phyloP scores from a whole-genome alignment of 2,888 invertebrate species.

The Abrostola tripartita region DNA sequence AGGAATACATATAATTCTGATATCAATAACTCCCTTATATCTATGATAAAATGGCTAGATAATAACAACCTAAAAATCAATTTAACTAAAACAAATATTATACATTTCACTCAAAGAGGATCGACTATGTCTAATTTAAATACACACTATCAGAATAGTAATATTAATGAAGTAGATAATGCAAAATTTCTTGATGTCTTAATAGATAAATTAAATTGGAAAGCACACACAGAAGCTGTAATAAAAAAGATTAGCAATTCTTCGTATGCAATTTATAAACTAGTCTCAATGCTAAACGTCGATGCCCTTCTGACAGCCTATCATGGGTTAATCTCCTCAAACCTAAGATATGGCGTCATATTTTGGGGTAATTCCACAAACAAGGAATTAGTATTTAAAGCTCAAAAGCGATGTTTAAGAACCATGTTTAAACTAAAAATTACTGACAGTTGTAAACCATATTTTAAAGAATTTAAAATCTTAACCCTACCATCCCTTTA shows the following conservation, averaged over 20 bases:
- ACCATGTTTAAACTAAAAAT: not conserved
- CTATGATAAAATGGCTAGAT: conserved; percentile 10
- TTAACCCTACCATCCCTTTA: not conserved
- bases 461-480: not conserved
- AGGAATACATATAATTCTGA: not conserved
- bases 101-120: not conserved
- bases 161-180: not conserved
- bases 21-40: conserved; percentile 3
- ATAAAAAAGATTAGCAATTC: not conserved
- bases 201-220: not conserved
- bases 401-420: not conserved
- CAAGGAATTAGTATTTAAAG: not conserved
- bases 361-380: not conserved
- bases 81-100: not conserved
- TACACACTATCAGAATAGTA: conserved; percentile 1
- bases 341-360: not conserved
- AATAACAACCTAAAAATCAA: conserved; percentile 11
- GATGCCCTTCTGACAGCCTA: no score
- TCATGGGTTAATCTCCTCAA: no score
- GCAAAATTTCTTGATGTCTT: conserved; percentile 7
- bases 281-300: not conserved
- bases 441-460: not conserved
- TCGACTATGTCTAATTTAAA: not conserved
- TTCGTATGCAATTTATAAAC: not conserved
- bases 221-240: not conserved